phyloP scores from a whole-genome alignment of 2,113 vertebrate species.

The Oceanites oceanicus region DNA sequence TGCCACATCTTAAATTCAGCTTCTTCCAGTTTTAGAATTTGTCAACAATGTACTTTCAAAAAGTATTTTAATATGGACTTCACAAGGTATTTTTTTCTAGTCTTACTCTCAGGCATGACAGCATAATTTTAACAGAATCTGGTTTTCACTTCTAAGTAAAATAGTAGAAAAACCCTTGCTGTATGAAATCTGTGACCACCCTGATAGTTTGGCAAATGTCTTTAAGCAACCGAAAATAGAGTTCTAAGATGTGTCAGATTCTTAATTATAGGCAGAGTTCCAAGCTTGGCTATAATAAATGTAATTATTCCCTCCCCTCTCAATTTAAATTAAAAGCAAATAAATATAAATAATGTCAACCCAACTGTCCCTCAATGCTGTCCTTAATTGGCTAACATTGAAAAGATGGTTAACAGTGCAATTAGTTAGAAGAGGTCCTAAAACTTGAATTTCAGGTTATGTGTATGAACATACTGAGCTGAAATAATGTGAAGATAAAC shows the following conservation, averaged over 20 bases:
- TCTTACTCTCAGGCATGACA: background rate
- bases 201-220: background rate
- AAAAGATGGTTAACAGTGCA: background rate
- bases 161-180: background rate
- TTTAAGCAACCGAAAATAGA: slow-evolving; percentile 23
- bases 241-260: slow-evolving; percentile 35
- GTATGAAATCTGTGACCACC: background rate
- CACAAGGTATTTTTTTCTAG: background rate
- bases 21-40: slow-evolving; percentile 39
- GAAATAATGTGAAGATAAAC: background rate
- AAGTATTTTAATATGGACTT: background rate
- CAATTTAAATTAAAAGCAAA: slow-evolving; percentile 23
- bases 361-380: background rate
- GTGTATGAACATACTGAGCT: background rate
- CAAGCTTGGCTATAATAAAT: slow-evolving; percentile 40
- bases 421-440: background rate
- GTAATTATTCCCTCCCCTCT: slow-evolving; percentile 30
- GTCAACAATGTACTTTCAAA: slow-evolving; percentile 10
- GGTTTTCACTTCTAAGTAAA: background rate
- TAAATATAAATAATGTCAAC: slow-evolving; percentile 41
- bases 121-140: background rate
- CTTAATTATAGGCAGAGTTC: slow-evolving; percentile 55
- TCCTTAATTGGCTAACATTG: background rate
- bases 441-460: slow-evolving; percentile 49
- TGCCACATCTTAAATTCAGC: slow-evolving; percentile 40